A percentile compares a stretch with the other conserved stretches of the same genome.
These are phyloP conservation scores for Melanotaenia trifasciata DNA, from an alignment of 2,797 vertebrate genomes.

Conservation along the genomic window DNA sequence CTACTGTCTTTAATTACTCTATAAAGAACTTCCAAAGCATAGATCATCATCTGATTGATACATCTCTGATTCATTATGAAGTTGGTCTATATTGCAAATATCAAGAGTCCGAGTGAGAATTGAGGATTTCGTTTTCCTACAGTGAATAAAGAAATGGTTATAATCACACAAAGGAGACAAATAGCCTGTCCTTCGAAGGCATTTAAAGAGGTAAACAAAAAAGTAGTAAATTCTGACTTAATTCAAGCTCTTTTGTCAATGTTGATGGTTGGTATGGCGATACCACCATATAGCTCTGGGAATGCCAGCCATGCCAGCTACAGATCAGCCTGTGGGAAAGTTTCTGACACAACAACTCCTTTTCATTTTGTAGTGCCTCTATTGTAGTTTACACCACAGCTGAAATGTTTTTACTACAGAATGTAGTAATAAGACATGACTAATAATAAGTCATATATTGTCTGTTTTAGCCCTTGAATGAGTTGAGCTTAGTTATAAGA, in stretches of 20 bases:
- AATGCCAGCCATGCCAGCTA: constrained; percentile 50
- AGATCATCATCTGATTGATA: neutral
- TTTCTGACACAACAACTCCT: constrained; percentile 7
- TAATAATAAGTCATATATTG: neutral
- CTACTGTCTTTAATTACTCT: neutral
- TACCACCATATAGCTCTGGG: constrained; percentile 39
- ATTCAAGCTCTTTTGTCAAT: constrained; percentile 46
- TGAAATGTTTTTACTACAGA: neutral
- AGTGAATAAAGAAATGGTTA: constrained; percentile 12
- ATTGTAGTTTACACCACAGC: neutral
- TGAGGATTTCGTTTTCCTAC: neutral
- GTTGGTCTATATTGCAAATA: neutral
- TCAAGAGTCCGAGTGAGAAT: neutral
- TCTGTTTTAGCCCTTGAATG: neutral
- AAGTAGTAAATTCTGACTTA: constrained; percentile 38
- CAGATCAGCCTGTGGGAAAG: constrained; percentile 27
- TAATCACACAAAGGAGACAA: constrained; percentile 9
- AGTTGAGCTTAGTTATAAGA: neutral
- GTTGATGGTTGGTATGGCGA: constrained; percentile 66
- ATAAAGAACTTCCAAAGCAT: neutral
- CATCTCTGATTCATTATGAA: neutral
- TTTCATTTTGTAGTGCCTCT: neutral
- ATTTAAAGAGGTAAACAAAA: constrained; percentile 17
- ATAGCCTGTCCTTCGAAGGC: neutral
- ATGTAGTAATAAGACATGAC: neutral